Percentiles rank a stretch among this genome's conserved stretches.
Evolutionary conservation across 2,797 vertebrate species (phyloP).

Genomic region (Chrysocyon brachyurus): DNA sequence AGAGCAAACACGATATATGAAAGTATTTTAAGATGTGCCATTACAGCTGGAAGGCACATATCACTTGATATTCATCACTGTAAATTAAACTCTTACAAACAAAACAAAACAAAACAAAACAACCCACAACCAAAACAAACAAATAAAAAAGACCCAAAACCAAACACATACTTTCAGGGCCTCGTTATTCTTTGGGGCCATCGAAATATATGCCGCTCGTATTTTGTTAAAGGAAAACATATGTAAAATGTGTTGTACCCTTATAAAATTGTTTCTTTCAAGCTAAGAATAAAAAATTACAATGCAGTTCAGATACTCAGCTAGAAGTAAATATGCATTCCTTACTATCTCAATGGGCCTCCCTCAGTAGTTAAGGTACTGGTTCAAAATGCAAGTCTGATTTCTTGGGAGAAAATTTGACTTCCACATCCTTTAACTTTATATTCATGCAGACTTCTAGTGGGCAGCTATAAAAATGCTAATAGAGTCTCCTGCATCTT

Average conservation of each 20-base stretch:
- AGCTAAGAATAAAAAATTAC: conserved; percentile 2
- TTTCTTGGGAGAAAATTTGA: conserved; percentile 52
- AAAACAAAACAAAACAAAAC: background rate
- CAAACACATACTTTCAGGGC: background rate
- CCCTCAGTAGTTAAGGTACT: background rate
- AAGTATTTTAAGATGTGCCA: background rate
- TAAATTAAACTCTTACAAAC: background rate
- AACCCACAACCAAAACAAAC: background rate
- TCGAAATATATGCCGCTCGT: background rate
- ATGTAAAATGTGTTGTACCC: background rate
- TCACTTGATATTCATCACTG: background rate
- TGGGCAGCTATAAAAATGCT: conserved; percentile 63
- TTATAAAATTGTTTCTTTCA: background rate
- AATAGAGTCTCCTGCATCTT: conserved; percentile 18
- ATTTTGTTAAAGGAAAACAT: conserved; percentile 24
- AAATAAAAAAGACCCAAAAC: background rate
- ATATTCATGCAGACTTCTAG: conserved; percentile 41
- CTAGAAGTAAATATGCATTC: background rate
- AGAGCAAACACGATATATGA: background rate
- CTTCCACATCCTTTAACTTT: conserved; percentile 6
- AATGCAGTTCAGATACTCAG: background rate
- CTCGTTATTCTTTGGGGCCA: background rate
- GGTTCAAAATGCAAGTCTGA: conserved; percentile 1
- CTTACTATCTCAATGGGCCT: background rate
- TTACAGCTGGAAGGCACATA: background rate